Conservation (phyloP, 2,888 invertebrate genomes). For the Bursaphelenchus okinawaensis region DNA sequence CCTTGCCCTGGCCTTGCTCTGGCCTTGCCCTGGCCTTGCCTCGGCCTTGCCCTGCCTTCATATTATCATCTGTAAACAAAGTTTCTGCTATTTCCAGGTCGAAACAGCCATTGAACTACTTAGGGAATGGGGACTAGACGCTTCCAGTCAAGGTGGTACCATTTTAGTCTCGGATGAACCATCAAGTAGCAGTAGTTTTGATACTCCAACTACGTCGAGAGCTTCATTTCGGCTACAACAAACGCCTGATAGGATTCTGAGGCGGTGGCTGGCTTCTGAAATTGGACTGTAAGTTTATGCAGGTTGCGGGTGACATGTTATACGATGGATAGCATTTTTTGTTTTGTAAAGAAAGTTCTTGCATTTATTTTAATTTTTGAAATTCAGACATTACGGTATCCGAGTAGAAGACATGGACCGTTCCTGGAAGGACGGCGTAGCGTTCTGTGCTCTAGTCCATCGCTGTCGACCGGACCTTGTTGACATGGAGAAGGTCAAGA, state of each 20-base stretch:
- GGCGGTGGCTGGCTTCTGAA: slow-evolving; percentile 54
- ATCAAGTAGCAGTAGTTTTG: background rate
- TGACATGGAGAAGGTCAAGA: slow-evolving; percentile 38
- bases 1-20: too few species aligned
- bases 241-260: slow-evolving; percentile 45
- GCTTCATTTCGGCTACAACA: slow-evolving; percentile 30
- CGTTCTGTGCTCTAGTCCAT: slow-evolving; percentile 55
- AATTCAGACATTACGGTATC: slow-evolving; percentile 31
- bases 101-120: slow-evolving; percentile 52
- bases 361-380: background rate
- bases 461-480: slow-evolving; percentile 54
- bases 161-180: slow-evolving; percentile 4
- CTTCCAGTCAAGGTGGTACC: slow-evolving; percentile 6
- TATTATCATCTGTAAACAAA: too few species aligned
- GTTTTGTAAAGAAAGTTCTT: background rate
- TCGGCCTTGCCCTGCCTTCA: too few species aligned
- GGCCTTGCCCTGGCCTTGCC: too few species aligned
- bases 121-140: slow-evolving; percentile 50
- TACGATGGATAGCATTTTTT: too few species aligned
- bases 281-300: slow-evolving; percentile 39
- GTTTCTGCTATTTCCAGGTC: slow-evolving; percentile 56
- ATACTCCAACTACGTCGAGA: slow-evolving; percentile 13
- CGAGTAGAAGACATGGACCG: slow-evolving; percentile 54
- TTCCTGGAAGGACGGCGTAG: slow-evolving; percentile 55
- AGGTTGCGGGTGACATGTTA: too few species aligned